phyloP scores from a whole-genome alignment of 2,797 vertebrate genomes.

The Oophaga sylvatica region DNA sequence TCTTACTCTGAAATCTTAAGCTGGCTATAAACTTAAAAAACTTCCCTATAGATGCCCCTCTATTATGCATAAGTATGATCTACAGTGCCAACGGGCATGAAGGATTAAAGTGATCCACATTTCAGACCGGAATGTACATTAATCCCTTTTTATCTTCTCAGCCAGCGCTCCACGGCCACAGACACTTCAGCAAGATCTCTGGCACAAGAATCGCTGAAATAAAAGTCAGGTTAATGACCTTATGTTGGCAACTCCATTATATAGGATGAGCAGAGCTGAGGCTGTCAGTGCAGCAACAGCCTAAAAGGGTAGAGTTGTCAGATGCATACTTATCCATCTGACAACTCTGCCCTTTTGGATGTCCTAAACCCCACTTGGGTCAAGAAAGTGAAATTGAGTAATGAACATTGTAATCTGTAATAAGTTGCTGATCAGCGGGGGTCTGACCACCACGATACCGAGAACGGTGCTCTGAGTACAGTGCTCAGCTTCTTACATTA shows the following conservation, averaged over 20 bases:
- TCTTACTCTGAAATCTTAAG: too few species aligned
- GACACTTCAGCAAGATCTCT: not conserved
- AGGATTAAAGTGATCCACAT: not conserved
- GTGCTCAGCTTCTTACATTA: too few species aligned
- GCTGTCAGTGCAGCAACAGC: not conserved
- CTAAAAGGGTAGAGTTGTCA: not conserved
- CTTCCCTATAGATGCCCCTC: not conserved
- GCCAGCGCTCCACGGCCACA: not conserved
- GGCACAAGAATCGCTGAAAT: not conserved
- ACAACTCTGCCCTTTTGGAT: too few species aligned
- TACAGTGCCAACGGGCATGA: not conserved
- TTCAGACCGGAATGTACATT: not conserved
- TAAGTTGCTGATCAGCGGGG: too few species aligned
- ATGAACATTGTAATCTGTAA: too few species aligned
- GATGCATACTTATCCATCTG: not conserved
- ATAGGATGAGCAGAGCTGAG: not conserved
- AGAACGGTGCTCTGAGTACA: too few species aligned
- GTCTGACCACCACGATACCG: too few species aligned
- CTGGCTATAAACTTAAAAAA: not conserved
- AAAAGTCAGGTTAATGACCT: not conserved
- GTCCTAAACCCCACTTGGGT: too few species aligned
- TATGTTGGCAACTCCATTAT: not conserved
- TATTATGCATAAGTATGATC: not conserved
- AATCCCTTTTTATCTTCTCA: not conserved
- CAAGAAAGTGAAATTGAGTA: too few species aligned